phyloP scores from a whole-genome alignment of 2,113 vertebrate genomes.

The Xiphias gladius region DNA sequence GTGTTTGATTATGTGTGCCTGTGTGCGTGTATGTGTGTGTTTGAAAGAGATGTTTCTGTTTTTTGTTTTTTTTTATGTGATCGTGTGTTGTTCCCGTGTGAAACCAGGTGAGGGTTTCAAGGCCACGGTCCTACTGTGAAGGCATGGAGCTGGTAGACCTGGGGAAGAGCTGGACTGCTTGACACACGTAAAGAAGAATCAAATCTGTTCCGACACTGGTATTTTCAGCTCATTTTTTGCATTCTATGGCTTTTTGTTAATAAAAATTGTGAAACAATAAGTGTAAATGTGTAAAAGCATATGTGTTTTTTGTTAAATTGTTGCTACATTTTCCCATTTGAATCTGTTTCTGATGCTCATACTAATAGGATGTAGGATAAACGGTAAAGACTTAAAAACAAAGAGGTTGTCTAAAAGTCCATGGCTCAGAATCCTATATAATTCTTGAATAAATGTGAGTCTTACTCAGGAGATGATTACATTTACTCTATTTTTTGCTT shows the following conservation, averaged over 20 bases:
- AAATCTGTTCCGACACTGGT: background rate
- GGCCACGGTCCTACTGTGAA: constrained; percentile 86
- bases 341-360: too few species aligned
- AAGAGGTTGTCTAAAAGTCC: too few species aligned
- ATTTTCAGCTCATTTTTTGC: constrained; percentile 1
- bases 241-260: constrained; percentile 25
- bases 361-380: too few species aligned
- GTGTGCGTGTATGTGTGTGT: background rate
- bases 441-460: background rate
- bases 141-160: constrained; percentile 89
- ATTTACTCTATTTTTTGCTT: too few species aligned
- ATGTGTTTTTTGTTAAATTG: background rate
- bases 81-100: constrained; percentile 18
- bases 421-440: too few species aligned
- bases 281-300: constrained; percentile 36
- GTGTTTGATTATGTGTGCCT: constrained; percentile 31
- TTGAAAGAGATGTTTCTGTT: background rate
- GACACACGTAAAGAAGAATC: constrained; percentile 45
- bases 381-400: too few species aligned
- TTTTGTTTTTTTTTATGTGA: constrained; percentile 36
- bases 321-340: background rate
- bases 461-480: constrained; percentile 13
- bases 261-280: constrained; percentile 27
- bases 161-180: constrained; percentile 91
- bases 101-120: constrained; percentile 75